Base-by-base conservation (phyloP, 2,113 vertebrate genomes). In the Rhea americana region DNA sequence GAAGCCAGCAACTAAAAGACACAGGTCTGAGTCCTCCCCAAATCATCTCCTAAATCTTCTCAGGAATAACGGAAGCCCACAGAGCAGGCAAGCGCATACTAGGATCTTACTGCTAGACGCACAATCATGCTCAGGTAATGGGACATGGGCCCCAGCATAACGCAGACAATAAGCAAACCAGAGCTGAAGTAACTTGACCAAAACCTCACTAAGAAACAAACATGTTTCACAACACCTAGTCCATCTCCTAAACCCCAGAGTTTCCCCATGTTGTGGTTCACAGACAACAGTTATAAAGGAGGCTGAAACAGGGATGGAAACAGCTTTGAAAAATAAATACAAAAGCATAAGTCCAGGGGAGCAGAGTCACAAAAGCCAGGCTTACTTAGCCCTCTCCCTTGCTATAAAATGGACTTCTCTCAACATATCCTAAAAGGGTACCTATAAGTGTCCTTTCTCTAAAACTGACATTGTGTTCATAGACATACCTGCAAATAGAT, bases 41-140 rank as follows among this genome's bases (percentile, higher is more conserved):
- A 65, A 59, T 53, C 30, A 21, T 28, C 39, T 68, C 53, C 62
- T 35, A 55, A 13, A 41, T 76, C 43, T 47, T n/a, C 25, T 48
- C 39, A 18, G 72, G 0, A 0, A 25, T 2, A 0, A 73, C 35
- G 48, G 76, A 73, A 47, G 48, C 19, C 26, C 4, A 1, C 16
- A 43, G 47, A 35, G 6, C 3, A 1, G 10, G 7, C 24, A 11
- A n/a, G 11, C 17, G 10, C 14, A 8, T 32, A 59, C 26, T 45
- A 88, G 53, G 53, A 80, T 50, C 43, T 24, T 50, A 30, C 51
- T 9, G 30, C 45, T 5, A 73, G 79, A 0, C 1, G 35, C 26
- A 74, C 79, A 26, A 9, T 35, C 15, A 1, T 0, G 1, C 18
- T 55, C 7, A 3, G 35, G 7, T 26, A 30, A 11, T 35, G 3